Evolutionary conservation across 2,113 vertebrate species (phyloP), one percentile per base, ranked within the genome.

Genomic region (Verasper variegatus): DNA sequence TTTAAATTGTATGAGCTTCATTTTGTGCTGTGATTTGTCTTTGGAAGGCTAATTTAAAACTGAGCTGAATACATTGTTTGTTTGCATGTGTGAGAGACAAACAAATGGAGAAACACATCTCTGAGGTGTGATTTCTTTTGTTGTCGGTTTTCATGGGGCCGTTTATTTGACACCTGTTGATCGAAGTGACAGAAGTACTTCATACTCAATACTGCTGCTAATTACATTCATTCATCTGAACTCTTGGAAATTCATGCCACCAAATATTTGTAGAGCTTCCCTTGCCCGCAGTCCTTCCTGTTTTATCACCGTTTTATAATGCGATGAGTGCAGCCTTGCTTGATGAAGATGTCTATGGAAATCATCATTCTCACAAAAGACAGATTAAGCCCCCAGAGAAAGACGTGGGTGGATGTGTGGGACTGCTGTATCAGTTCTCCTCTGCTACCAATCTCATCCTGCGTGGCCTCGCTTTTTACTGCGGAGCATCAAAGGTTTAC

Each of bases 1-100:
- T 91, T 88, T 91, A 86, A 90, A 93, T 93, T 91, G 74, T 85
- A 91, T 91, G 89, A 91, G 88, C 77, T 61, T 81, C 61, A 79
- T 82, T 84, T 87, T 86, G 74, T 86, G 81, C 61, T 72, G 57
- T 72, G 65, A 85, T 82, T 90, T 89, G 55, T 59, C 78, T 71
- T 68, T 78, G 64, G 82, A 80, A 68, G 81, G 75, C 69, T 90
- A 89, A 92, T 91, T 85, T 74, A 83, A 88, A 88, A 85, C 59
- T 42, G 54, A 84, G 68, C 67, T 75, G 51, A 82, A 86, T 74
- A 47, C 26, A 65, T 23, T 23, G 56, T 83, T 66, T 72, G 66
- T 81, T 70, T 84, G 17, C 42, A 15, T 55, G 31, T 12, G 45
- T 60, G 54, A 68, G 13, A 26, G 37, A 49, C 15, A 31, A 72